phyloP scores from a whole-genome alignment of 2,797 vertebrate species.

The Sebastes matsubarae region DNA sequence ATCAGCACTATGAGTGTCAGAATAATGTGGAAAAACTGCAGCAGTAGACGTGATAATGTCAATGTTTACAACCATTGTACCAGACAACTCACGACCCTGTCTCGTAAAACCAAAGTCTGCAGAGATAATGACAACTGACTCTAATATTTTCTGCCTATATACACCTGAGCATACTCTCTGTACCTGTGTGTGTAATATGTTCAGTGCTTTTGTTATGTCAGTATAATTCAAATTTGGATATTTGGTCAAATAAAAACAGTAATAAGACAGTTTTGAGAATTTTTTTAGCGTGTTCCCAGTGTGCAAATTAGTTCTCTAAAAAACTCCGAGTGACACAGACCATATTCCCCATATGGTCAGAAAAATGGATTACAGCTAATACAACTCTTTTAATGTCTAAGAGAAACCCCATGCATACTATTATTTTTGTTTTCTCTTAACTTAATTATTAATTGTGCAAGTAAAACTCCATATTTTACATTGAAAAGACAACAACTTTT shows the following conservation, averaged over 20 bases:
- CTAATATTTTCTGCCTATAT: neutral
- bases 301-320: neutral
- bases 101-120: slow-evolving; percentile 20
- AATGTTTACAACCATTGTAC: slow-evolving; percentile 22
- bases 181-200: neutral
- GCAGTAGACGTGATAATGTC: neutral
- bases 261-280: neutral
- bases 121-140: slow-evolving; percentile 5
- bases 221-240: neutral
- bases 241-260: neutral
- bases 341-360: neutral
- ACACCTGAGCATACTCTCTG: neutral
- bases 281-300: neutral
- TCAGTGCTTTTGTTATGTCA: neutral
- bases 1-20: slow-evolving; percentile 33
- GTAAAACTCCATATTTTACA: neutral
- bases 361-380: neutral
- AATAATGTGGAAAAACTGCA: slow-evolving; percentile 40
- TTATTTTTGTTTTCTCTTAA: neutral
- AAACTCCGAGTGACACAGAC: neutral
- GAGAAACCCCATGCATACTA: neutral
- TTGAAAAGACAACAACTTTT: neutral
- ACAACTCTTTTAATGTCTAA: neutral
- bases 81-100: neutral
- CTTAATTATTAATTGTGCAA: neutral